Evolutionary conservation across 2,888 invertebrate species (phyloP), one percentile per base, ranked within the genome.

Genomic region (Silvanus unidentatus): DNA sequence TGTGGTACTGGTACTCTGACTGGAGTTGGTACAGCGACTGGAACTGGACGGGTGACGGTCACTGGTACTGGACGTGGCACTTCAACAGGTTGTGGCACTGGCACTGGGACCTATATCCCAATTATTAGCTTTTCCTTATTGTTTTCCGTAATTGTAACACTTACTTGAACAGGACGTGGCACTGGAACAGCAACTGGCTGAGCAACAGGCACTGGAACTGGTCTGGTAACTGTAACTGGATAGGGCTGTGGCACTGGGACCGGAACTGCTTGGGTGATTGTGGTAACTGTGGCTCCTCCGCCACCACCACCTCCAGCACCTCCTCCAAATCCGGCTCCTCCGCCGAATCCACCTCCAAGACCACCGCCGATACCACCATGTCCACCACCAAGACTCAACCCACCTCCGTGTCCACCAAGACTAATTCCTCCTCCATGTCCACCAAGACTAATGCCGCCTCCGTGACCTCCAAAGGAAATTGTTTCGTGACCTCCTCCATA

Each of bases 111-210:
- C 55, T 55, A 16, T 28, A 27, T 47, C 48, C 42, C 13, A 30
- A 38, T 12, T 50, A 15, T 5, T 38, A 14, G 15, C 9, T 8
- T 10, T 22, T 39, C 11, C 11, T 22, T 2, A 22, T 22, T n/a
- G 3, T 16, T 39, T 10, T 9, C 6, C 8, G 15, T 37, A 16
- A 12, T 37, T 32, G n/a, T 3, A 11, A 37, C 5, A 44, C 51
- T 45, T 43, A 55, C 55, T 36, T 50, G 68, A 0, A 76, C 73
- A 0, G 76, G 70, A 4, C 76, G 68, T 1, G 77, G 74, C 12
- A 73, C 70, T 37, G 73, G 70, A 1, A 78, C 73, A 4, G 76
- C 75, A 14, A 77, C 72, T 0, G 77, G 72, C 40, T 75, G 76
- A 0, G 78, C 75, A 10, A 60, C 73, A 1, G 78, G 75, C 34